Evolutionary conservation across 2,797 vertebrate species (phyloP).

Genomic region (Helostoma temminkii): DNA sequence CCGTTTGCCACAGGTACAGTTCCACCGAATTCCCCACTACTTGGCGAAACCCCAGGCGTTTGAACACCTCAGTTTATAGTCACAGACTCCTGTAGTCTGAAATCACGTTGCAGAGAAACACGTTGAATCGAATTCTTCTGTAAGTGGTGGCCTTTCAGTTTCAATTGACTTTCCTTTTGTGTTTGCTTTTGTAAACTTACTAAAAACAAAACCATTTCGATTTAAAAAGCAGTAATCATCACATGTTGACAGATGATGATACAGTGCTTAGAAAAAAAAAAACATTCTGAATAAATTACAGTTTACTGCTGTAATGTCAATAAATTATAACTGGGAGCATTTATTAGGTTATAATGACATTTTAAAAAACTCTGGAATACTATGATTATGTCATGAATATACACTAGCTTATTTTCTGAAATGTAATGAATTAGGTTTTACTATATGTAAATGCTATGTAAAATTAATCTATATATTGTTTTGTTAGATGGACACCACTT

Average conservation of each 20-base stretch:
- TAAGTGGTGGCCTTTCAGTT: not conserved
- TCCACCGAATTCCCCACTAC: slow-evolving; percentile 10
- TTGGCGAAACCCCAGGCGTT: slow-evolving; percentile 19
- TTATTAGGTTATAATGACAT: slow-evolving; percentile 6
- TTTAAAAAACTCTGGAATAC: not conserved
- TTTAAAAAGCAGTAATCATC: slow-evolving; percentile 26
- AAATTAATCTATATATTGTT: not conserved
- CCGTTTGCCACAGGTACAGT: slow-evolving; percentile 40
- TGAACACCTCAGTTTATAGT: slow-evolving; percentile 35
- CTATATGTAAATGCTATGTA: no score
- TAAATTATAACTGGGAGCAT: slow-evolving; percentile 5
- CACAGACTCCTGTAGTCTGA: slow-evolving; percentile 16
- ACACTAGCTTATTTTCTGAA: not conserved
- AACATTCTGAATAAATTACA: slow-evolving; percentile 6
- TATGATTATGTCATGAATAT: not conserved
- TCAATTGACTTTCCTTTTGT: not conserved
- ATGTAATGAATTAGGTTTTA: no score
- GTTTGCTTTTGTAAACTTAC: slow-evolving; percentile 18
- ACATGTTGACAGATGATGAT: slow-evolving; percentile 22
- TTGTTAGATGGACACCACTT: no score
- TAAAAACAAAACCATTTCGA: not conserved
- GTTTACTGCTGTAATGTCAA: no score
- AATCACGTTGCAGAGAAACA: slow-evolving; percentile 29
- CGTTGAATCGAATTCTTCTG: not conserved
- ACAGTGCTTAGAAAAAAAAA: not conserved